These are phyloP conservation scores for Eurystomus gularis DNA, from an alignment of 2,113 vertebrate species.

Conservation along the genomic window DNA sequence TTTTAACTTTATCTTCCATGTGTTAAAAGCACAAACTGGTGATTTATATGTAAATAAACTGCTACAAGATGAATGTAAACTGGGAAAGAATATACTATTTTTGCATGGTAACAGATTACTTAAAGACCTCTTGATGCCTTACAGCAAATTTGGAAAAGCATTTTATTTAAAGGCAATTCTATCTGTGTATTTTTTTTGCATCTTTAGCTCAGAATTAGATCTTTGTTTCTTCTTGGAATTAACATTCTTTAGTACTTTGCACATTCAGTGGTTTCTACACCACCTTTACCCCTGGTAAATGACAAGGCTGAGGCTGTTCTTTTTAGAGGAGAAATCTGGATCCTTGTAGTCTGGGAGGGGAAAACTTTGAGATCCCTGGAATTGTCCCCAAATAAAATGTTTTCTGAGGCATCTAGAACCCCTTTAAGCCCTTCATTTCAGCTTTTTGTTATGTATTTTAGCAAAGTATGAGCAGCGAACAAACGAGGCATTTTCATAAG, in stretches of 20 bases:
- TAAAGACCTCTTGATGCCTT: constrained; percentile 72
- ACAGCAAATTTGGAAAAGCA: constrained; percentile 52
- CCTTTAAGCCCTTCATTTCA: constrained; percentile 53
- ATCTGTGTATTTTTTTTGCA: background rate
- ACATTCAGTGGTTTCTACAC: background rate
- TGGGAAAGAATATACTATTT: constrained; percentile 72
- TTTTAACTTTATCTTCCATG: constrained; percentile 18
- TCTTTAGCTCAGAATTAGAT: constrained; percentile 20
- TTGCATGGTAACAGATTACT: constrained; percentile 73
- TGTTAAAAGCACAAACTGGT: constrained; percentile 73
- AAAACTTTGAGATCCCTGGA: background rate
- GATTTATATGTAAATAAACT: constrained; percentile 70
- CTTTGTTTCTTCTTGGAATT: background rate
- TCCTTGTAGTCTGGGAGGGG: background rate
- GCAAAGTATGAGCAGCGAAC: background rate
- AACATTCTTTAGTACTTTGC: background rate
- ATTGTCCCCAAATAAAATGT: constrained; percentile 37
- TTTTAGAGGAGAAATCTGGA: background rate
- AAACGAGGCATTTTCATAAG: constrained; percentile 49
- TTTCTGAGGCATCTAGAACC: constrained; percentile 49
- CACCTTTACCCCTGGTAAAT: background rate
- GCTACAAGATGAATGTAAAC: constrained; percentile 74
- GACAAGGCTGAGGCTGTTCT: background rate
- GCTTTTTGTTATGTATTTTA: constrained; percentile 45
- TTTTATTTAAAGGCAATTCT: constrained; percentile 52